Evolutionary conservation across 1,140 invertebrate species (phyloP).

Genomic region (Trichoplusia ni): DNA sequence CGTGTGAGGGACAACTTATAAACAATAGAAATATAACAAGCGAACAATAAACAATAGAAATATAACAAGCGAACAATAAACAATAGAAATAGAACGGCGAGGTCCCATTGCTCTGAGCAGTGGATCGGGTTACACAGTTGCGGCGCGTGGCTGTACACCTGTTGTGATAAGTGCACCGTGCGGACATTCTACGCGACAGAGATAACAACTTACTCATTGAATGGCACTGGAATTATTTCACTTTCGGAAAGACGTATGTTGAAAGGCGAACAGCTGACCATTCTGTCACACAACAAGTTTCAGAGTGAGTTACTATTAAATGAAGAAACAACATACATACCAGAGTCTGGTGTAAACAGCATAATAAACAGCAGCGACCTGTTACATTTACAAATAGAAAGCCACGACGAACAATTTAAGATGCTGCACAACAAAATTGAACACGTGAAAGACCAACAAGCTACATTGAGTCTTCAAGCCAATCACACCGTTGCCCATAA

Average conservation of each 20-base stretch:
- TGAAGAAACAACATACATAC: not conserved
- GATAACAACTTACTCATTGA: not conserved
- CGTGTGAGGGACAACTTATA: too few relatives aligned
- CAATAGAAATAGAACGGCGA: not conserved
- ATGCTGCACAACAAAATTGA: not conserved
- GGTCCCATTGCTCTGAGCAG: not conserved
- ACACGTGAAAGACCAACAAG: not conserved
- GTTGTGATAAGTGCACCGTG: constrained; percentile 27
- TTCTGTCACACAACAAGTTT: not conserved
- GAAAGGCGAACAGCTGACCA: not conserved
- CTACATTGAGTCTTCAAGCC: not conserved
- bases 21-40: not conserved
- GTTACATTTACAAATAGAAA: not conserved
- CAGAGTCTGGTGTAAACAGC: not conserved
- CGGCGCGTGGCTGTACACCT: constrained; percentile 10
- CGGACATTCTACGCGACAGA: constrained; percentile 25
- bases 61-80: not conserved
- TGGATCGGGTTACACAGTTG: not conserved
- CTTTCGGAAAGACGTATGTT: not conserved
- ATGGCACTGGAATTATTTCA: constrained; percentile 3
- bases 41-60: not conserved
- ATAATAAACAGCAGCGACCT: not conserved
- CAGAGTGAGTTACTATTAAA: not conserved
- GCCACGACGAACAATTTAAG: not conserved
- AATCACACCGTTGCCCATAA: not conserved